Evolutionary conservation across 2,888 invertebrate genomes (phyloP), one percentile per base, ranked within the genome.

Genomic region (Pristionchus japonicus): DNA sequence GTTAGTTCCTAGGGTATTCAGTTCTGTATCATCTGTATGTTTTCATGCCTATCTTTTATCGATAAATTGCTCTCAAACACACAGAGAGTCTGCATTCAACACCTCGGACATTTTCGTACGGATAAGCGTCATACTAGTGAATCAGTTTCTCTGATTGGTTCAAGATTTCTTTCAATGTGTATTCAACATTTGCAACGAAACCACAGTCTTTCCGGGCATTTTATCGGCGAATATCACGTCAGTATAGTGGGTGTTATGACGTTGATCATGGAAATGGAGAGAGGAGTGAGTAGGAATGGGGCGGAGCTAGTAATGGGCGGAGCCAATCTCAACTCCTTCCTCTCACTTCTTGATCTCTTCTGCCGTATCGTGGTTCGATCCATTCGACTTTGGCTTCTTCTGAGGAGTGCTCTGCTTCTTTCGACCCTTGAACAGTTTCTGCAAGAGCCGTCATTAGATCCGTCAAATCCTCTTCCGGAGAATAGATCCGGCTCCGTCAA

Each of bases 151-250:
- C 49, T 49, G 13, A 1, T 2, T 1, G 13, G 13, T 2, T 2
- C 49, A 49, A 2, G 1, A 1, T 4, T 1, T 49, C 13, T 15
- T 15, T 49, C 49, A 49, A 49, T 49, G 49, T 4, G 49, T 15
- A n/a, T n/a, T 49, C 2, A 52, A 52, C 4, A n/a, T 57, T n/a
- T 23, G 6, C 23, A 57, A 57, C 9, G 20, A n/a, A 1, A 57
- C 3, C 64, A 7, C 13, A 31, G 77, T 77, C 77, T 77, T 47
- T 77, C 43, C 43, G 47, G 43, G 77, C 77, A 77, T 77, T 77
- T 77, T 77, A 77, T 77, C 43, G 77, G 77, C 77, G 77, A 77
- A 77, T 77, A 77, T 77, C 47, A 77, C 77, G 43, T 77, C 77
- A 77, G 77, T 77, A 47, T 47, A 77, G 77, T 77, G 77, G 77